These are phyloP conservation scores for Cyanistes caeruleus DNA, from an alignment of 2,113 vertebrate species.

Conservation along the genomic window DNA sequence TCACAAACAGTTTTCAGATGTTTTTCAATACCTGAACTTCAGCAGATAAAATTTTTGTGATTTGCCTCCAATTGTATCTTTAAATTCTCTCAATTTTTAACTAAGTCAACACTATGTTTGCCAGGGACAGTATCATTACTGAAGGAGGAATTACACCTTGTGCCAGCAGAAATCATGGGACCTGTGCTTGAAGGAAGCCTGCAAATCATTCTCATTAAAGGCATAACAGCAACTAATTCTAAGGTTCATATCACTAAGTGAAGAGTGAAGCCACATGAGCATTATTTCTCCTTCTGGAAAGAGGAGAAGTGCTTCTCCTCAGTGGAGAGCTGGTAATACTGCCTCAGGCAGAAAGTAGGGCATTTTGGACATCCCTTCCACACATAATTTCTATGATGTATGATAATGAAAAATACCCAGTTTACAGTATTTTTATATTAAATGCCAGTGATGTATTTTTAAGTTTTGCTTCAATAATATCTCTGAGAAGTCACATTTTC, in stretches of 20 bases:
- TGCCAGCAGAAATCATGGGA: constrained; percentile 45
- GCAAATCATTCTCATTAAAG: constrained; percentile 2
- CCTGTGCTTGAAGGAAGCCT: neutral
- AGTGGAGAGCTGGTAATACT: neutral
- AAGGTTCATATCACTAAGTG: neutral
- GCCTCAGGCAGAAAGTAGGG: neutral
- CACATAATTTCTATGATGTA: neutral
- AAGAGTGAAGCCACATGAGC: neutral
- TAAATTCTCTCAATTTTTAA: constrained; percentile 31
- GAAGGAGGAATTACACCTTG: constrained; percentile 44
- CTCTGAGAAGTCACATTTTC: neutral
- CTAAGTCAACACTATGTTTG: constrained; percentile 23
- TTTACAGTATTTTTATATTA: neutral
- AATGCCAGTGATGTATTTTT: neutral
- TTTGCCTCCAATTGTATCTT: neutral
- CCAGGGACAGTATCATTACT: constrained; percentile 31
- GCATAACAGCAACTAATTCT: neutral
- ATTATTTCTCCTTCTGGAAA: neutral
- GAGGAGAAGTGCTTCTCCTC: neutral
- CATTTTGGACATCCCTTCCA: neutral
- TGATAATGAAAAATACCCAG: neutral
- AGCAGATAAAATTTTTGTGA: neutral
- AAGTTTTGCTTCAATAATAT: neutral
- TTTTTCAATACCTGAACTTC: neutral
- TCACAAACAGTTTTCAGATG: neutral